Conservation (phyloP, 2,797 vertebrate genomes). For the Cichlasoma orientale region DNA sequence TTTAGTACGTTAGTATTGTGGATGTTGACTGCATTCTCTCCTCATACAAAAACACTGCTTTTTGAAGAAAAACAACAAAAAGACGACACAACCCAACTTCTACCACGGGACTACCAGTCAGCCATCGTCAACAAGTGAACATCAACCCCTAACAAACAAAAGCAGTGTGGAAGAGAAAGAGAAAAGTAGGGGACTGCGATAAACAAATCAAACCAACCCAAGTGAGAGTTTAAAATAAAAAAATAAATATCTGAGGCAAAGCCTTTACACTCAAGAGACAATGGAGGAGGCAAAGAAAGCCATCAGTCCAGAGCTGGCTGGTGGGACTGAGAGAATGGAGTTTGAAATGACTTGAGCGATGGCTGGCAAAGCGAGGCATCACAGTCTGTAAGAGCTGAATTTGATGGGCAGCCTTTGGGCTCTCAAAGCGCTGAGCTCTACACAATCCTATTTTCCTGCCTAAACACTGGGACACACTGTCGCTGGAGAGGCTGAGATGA, state of each 20-base stretch:
- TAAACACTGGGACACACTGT: conserved; percentile 65
- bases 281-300: conserved; percentile 32
- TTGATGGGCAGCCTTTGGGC: conserved; percentile 70
- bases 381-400: conserved; percentile 52
- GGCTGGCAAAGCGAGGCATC: conserved; percentile 40
- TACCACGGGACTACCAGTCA: conserved; percentile 21
- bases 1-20: conserved; percentile 3
- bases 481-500: conserved; percentile 68
- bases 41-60: conserved; percentile 14
- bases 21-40: not conserved
- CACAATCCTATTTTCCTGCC: conserved; percentile 77
- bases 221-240: not conserved
- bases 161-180: conserved; percentile 12
- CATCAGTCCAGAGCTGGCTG: conserved; percentile 41
- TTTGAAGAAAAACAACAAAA: conserved; percentile 25
- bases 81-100: conserved; percentile 19
- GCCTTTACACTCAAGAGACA: not conserved
- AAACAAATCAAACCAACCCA: conserved; percentile 37
- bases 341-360: conserved; percentile 60
- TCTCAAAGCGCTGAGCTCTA: conserved; percentile 69
- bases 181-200: conserved; percentile 12
- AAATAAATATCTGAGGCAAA: not conserved
- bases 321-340: conserved; percentile 46
- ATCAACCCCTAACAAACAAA: conserved; percentile 29
- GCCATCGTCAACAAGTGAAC: conserved; percentile 4